Conservation (phyloP, 1,140 invertebrate genomes). For the Papilio helenus region DNA sequence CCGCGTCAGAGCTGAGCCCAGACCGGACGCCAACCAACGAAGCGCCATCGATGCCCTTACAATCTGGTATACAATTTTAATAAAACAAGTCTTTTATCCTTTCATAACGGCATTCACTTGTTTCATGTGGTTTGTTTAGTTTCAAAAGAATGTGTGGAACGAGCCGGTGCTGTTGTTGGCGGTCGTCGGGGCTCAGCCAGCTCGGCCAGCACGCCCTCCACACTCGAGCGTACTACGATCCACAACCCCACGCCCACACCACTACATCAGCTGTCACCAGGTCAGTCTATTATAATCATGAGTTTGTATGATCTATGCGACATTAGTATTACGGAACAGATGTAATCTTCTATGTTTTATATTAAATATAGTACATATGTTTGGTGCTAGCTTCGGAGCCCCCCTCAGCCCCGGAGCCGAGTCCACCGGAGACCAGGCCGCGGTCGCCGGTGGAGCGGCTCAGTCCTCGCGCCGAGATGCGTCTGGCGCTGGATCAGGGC, state of each 20-base stretch:
- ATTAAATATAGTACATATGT: background rate
- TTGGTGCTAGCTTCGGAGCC: slow-evolving; percentile 61
- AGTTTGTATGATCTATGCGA: background rate
- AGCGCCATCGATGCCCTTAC: slow-evolving; percentile 78
- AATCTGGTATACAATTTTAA: slow-evolving; percentile 63
- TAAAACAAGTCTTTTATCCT: background rate
- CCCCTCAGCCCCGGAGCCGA: slow-evolving; percentile 60
- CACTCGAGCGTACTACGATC: slow-evolving; percentile 81
- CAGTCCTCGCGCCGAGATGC: slow-evolving; percentile 85
- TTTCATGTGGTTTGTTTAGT: slow-evolving; percentile 47
- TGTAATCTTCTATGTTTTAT: background rate
- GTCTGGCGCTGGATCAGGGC: slow-evolving; percentile 83
- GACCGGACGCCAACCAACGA: slow-evolving; percentile 80
- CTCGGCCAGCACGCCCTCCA: slow-evolving; percentile 83
- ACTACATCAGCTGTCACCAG: slow-evolving; percentile 65
- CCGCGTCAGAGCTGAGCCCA: slow-evolving; percentile 75
- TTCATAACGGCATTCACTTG: background rate
- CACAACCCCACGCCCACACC: slow-evolving; percentile 74
- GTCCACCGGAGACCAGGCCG: slow-evolving; percentile 53
- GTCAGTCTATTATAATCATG: slow-evolving; percentile 44
- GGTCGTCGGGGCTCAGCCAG: slow-evolving; percentile 80
- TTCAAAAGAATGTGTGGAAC: slow-evolving; percentile 83
- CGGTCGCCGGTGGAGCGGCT: slow-evolving; percentile 71
- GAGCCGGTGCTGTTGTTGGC: slow-evolving; percentile 81
- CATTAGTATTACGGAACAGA: background rate